Percentiles rank a stretch among this genome's conserved stretches.
Conservation (phyloP, 2,888 invertebrate species). For the Oligia fasciuncula region DNA sequence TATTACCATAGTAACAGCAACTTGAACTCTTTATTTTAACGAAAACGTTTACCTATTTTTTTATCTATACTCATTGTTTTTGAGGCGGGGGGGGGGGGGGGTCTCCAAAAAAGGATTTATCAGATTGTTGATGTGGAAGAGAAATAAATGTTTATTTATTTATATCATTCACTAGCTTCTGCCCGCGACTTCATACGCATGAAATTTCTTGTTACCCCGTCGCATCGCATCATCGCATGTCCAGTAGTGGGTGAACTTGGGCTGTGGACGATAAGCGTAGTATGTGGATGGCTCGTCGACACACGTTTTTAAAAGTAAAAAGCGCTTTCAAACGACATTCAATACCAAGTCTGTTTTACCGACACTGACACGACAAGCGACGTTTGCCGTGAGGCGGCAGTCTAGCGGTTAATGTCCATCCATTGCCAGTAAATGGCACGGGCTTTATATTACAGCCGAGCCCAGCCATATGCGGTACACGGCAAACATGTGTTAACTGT, state of each 20-base stretch:
- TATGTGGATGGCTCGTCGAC: not conserved
- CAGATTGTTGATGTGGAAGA: too few relatives aligned
- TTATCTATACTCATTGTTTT: too few relatives aligned
- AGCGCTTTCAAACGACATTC: not conserved
- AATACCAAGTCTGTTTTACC: not conserved
- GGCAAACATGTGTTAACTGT: constrained; percentile 16
- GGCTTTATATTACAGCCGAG: constrained; percentile 27
- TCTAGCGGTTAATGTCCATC: constrained; percentile 17
- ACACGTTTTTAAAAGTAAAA: constrained; percentile 9
- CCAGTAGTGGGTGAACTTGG: too few relatives aligned
- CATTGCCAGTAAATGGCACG: constrained; percentile 11
- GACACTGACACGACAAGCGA: not conserved
- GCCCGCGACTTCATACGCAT: too few relatives aligned
- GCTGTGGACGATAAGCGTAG: too few relatives aligned
- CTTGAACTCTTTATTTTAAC: not conserved
- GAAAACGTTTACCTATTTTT: not conserved
- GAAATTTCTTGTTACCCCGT: too few relatives aligned
- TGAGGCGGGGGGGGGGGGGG: too few relatives aligned
- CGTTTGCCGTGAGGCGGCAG: not conserved
- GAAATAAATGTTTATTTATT: too few relatives aligned
- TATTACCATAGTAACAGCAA: not conserved
- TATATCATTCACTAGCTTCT: too few relatives aligned
- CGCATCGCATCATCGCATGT: too few relatives aligned
- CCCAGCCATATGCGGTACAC: not conserved
- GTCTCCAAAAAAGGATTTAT: too few relatives aligned